These are phyloP conservation scores for Meliscaeva auricollis DNA, from an alignment of 2,888 invertebrate genomes.

Conservation along the genomic window DNA sequence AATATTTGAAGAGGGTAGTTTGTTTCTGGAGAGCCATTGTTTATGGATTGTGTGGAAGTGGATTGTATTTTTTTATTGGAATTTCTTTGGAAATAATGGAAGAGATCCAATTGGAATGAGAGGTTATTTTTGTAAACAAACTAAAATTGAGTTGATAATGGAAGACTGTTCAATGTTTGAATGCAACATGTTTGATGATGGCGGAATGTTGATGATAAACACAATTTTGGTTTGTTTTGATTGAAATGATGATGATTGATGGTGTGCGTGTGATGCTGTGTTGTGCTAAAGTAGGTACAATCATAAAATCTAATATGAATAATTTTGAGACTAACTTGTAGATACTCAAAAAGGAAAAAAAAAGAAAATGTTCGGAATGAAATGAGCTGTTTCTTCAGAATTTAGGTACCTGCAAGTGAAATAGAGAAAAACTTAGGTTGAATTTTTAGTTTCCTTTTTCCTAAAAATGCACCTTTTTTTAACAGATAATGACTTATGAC, in stretches of 20 bases:
- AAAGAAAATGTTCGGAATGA: too few species aligned
- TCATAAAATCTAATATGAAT: too few species aligned
- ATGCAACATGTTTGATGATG: slow-evolving; percentile 33
- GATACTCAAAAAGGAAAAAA: too few species aligned
- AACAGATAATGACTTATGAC: too few species aligned
- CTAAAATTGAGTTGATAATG: neutral
- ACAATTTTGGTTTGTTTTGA: neutral
- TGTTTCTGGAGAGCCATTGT: neutral
- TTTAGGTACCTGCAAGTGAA: too few species aligned
- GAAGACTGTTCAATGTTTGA: neutral
- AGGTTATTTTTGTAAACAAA: slow-evolving; percentile 38
- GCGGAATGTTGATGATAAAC: slow-evolving; percentile 17
- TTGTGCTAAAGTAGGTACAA: neutral
- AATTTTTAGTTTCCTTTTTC: too few species aligned
- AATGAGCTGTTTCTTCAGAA: too few species aligned
- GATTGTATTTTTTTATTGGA: slow-evolving; percentile 24
- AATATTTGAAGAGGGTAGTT: neutral
- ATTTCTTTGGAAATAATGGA: slow-evolving; percentile 3
- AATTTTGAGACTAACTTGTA: too few species aligned
- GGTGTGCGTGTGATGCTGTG: neutral
- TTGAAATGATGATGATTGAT: neutral
- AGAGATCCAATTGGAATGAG: slow-evolving; percentile 13
- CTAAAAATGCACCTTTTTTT: too few species aligned
- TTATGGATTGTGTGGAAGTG: slow-evolving; percentile 24
- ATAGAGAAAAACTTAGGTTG: too few species aligned